Percentiles rank a stretch among this genome's conserved stretches.
Conservation (phyloP, 2,888 invertebrate genomes). For the Drosophila setosimentum region DNA sequence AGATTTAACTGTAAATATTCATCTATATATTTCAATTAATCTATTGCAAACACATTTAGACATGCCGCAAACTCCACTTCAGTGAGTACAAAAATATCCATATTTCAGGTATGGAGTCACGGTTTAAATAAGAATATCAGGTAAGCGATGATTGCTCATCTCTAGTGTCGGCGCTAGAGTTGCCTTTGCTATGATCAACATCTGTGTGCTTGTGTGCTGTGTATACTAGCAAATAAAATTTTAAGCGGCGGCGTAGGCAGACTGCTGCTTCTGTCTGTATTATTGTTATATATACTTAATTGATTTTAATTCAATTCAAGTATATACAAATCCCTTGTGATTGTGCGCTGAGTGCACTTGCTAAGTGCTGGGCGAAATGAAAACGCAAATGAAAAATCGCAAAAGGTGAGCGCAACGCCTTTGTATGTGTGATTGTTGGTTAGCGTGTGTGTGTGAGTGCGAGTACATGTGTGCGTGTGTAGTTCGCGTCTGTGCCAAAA, state of each 20-base stretch:
- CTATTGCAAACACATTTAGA: not conserved
- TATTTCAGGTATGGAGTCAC: not conserved
- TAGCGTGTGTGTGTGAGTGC: not conserved
- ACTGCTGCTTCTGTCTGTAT: constrained; percentile 18
- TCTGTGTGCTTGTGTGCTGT: constrained; percentile 65
- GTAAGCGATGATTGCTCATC: constrained; percentile 22
- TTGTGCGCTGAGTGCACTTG: constrained; percentile 8
- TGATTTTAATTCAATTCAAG: constrained; percentile 17
- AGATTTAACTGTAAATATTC: not conserved
- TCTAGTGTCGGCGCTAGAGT: constrained; percentile 52
- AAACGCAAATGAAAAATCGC: constrained; percentile 45
- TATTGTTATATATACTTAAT: constrained; percentile 6
- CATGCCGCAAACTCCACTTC: not conserved
- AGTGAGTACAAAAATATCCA: not conserved
- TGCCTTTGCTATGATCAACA: constrained; percentile 46
- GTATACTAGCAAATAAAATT: constrained; percentile 75
- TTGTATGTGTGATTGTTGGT: constrained; percentile 13
- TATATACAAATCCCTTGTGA: constrained; percentile 9
- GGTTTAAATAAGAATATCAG: constrained; percentile 1
- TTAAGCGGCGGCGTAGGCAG: constrained; percentile 68
- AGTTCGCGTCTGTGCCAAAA: constrained; percentile 59
- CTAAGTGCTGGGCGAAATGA: constrained; percentile 12
- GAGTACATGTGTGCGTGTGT: constrained; percentile 17
- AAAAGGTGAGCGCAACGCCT: constrained; percentile 51
- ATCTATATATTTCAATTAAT: not conserved